Base-by-base conservation (phyloP, 2,113 vertebrate genomes). In the Ameiurus melas region DNA sequence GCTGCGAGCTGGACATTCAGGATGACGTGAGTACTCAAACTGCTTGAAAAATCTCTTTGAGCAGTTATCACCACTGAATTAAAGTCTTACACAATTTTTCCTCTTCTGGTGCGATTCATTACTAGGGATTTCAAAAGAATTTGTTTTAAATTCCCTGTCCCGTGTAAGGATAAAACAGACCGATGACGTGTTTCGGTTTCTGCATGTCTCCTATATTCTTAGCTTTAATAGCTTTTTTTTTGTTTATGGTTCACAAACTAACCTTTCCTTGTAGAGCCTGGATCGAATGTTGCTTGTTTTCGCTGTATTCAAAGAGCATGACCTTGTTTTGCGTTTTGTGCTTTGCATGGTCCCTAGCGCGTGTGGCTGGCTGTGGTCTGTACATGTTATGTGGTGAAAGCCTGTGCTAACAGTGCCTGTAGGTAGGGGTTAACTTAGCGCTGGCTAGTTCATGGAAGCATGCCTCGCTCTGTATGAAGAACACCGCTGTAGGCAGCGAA, bases 1-100 rank as follows among this genome's bases (percentile, higher is more conserved):
- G 97, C 91, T 99, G 98, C 47, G 97, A 99, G 92, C 93, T 99
- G 90, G 96, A 99, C 93, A 95, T 99, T 93, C 97, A 99, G 92
- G 98, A 99, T 91, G 98, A 99, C 81, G 98, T 99, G 95, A 98
- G 98, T 97, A 36, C 33, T 30, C 51, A n/a, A 77, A 27, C 73
- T 47, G 39, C 73, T 39, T 36, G 70, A 3, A 39, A 73, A 73
- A 36, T 20, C 19, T 73, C 6, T 22, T 22, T 39, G 3, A 73
- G 36, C 17, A 22, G 9, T 73, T 22, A 73, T 39, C 8, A 10
- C 71, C 20, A 43, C 8, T 33, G 33, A 17, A 19, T 71, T 19
- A 36, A 75, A 36, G 16, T 36, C 7, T 39, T 36, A 71, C 19
- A 73, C 22, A 19, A 22, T 43, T 75, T 70, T 78, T 75, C 20